Evolutionary conservation across 2,797 vertebrate species (phyloP).

Genomic region (Strix occidentalis): DNA sequence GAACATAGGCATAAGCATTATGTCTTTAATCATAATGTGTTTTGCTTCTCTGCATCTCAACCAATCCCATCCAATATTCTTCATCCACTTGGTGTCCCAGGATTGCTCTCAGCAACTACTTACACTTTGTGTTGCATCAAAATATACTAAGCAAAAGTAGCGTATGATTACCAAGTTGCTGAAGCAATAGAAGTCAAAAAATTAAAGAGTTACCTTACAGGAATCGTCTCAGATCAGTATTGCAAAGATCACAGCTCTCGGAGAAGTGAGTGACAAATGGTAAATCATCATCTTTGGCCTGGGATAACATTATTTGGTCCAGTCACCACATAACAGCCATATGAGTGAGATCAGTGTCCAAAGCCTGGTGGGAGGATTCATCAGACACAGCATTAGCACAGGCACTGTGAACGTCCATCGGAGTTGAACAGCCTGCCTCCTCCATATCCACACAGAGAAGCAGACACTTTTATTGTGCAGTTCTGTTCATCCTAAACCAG

Average conservation of each 20-base stretch:
- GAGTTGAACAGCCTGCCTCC: background rate
- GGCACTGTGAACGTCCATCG: background rate
- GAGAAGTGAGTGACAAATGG: background rate
- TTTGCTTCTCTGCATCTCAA: background rate
- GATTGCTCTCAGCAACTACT: background rate
- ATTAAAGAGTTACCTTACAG: background rate
- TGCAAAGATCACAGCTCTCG: background rate
- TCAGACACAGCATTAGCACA: background rate
- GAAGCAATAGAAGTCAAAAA: background rate
- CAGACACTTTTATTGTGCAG: background rate
- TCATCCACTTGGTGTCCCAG: background rate
- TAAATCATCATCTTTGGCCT: background rate
- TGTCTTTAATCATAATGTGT: rapidly evolving
- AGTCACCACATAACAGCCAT: background rate
- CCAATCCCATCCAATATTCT: background rate
- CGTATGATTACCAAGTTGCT: background rate
- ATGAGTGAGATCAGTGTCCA: background rate
- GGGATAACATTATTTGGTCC: background rate
- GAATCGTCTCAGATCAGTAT: background rate
- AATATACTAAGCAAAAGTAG: background rate
- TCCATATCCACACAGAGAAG: background rate
- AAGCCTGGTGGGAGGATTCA: background rate
- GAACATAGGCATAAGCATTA: background rate
- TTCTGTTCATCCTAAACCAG: background rate
- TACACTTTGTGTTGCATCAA: background rate